Evolutionary conservation across 2,888 invertebrate genomes (phyloP), one percentile per base, ranked within the genome.

Genomic region (Tribolium freemani): DNA sequence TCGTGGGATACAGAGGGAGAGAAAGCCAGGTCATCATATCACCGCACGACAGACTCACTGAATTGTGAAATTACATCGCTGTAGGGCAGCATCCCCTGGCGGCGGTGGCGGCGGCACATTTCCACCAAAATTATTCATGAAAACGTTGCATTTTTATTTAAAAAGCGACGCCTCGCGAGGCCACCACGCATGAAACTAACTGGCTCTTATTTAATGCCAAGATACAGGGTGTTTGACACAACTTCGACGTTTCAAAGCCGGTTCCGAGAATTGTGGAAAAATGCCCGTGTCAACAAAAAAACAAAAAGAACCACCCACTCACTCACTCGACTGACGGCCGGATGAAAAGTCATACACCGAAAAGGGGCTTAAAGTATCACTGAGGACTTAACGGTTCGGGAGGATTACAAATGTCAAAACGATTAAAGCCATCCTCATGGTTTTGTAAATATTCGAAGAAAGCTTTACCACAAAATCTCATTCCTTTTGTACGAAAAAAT

Each of bases 31-130:
- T 77, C 77, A 77, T 78, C 77, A 78, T 76, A 78, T 77, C 76
- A 73, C 72, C 74, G 76, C 76, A 76, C 76, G 78, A 78, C 78
- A 77, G 75, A 78, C 58, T 72, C 78, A 78, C 75, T 74, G 76
- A 74, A 73, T 77, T 75, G 77, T 78, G 77, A 78, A 78, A 78
- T 78, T 77, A 78, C 77, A 74, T 76, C 72, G 75, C 76, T 74
- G 73, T 74, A 74, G 77, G 77, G 69, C 56, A 74, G 60, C 57
- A 5, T 30, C 64, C 57, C 44, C 38, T 30, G 48, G 30, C 13
- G 48, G 48, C 13, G 63, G 31, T 9, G 26, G 48, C 64, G 44
- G 30, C 46, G 46, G n/a, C 30, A 46, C 60, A 16, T 16, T 16
- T 16, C 46, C 48, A 53, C 66, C 10, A 20, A 66, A 66, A 66